Evolutionary conservation across 2,113 vertebrate genomes (phyloP).

Genomic region (Pseudorasbora parva): DNA sequence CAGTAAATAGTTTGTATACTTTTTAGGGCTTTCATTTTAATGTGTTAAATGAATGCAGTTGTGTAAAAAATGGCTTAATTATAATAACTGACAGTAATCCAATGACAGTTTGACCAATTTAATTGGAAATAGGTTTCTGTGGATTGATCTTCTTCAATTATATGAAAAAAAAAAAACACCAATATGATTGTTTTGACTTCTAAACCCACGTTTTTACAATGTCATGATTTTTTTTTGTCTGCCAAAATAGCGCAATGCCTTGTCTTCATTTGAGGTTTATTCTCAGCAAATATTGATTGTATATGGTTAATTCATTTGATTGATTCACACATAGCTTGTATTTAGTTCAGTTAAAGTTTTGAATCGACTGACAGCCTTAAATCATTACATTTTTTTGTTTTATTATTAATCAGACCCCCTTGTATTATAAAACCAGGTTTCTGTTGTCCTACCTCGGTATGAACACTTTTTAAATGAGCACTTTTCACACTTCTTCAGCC

Average conservation of each 20-base stretch:
- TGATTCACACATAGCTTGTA: not conserved
- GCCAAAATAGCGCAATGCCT: not conserved
- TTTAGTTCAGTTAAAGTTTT: not conserved
- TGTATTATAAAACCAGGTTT: not conserved
- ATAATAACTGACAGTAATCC: not conserved
- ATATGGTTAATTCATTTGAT: not conserved
- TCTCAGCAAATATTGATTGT: not conserved
- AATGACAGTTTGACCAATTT: not conserved
- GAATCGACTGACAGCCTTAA: not conserved
- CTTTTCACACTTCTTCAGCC: not conserved
- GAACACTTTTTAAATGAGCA: constrained; percentile 17
- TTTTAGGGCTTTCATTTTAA: not conserved
- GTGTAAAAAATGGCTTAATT: not conserved
- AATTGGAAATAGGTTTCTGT: not conserved
- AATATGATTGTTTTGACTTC: not conserved
- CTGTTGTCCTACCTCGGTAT: not conserved
- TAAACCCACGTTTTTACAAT: not conserved
- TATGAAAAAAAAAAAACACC: not conserved
- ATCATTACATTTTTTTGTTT: not conserved
- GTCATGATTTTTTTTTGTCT: constrained; percentile 2
- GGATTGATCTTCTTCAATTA: not conserved
- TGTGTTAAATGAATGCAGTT: not conserved
- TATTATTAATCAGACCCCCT: not conserved
- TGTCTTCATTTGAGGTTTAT: not conserved
- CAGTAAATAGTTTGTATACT: not conserved